Evolutionary conservation across 2,888 invertebrate species (phyloP), one percentile per base, ranked within the genome.

Genomic region (Cataglyphis albicans): DNA sequence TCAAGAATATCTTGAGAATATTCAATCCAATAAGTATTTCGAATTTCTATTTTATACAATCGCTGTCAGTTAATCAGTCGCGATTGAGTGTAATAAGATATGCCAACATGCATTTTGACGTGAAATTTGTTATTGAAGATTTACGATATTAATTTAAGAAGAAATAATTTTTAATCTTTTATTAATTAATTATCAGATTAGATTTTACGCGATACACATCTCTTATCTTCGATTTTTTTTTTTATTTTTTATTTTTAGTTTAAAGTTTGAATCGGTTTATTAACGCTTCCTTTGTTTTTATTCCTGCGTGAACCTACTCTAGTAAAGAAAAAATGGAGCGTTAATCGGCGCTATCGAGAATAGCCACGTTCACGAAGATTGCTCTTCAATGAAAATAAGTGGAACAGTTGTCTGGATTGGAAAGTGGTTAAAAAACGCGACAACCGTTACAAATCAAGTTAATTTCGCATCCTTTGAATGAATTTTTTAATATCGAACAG

Each of bases 211-310:
- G n/a, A 32, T 7, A 61, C 1, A 32, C 5, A 1, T 52, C 3
- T 44, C n/a, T 32, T 63, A 63, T 63, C n/a, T 74, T 41, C 1
- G 7, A 15, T 32, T 55, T 21, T 55, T 0, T 0, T 41, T 44
- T 74, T 32, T 44, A 63, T 57, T 9, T 10, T n/a, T 74, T 38
- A 44, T 63, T 74, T 74, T 63, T 61, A 63, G 29, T 41, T n/a
- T 9, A 44, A 74, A 0, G 6, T 63, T 5, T 5, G 21, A 59
- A 74, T 74, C 12, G n/a, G 6, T 12, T 63, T 61, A 41, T 73
- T 63, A 74, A n/a, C 9, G 18, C 25, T 61, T 61, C 41, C 12
- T 7, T 1, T 72, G 25, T 15, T 38, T 73, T 41, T 29, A 61
- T 41, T 61, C 4, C 41, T 63, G 44, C n/a, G 9, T 21, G 18